Evolutionary conservation across 2,113 vertebrate genomes (phyloP), one percentile per base, ranked within the genome.

Genomic region (Pionites leucogaster): DNA sequence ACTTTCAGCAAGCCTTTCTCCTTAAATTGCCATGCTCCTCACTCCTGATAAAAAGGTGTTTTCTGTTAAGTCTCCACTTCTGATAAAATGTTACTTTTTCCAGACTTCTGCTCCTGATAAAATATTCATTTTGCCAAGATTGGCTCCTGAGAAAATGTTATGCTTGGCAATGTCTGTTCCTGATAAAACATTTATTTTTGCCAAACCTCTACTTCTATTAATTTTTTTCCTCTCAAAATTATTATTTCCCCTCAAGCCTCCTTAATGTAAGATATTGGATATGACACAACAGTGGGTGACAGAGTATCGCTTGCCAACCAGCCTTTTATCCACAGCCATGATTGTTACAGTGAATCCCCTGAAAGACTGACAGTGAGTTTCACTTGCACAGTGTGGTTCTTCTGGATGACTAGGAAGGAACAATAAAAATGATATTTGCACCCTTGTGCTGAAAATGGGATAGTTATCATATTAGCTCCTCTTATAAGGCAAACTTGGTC

Each of bases 401-500:
- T 94, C 93, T 94, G 89, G 92, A 97, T 94, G 59, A 80, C 80
- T 80, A 95, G 86, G 92, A 90, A 86, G 31, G 68, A 84, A 80
- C 87, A 94, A 65, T 55, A 86, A 94, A 82, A 96, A 95, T 86
- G 68, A 90, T 88, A 92, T 96, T 97, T 96, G 85, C 90, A 97
- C 92, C 78, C 49, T 91, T 96, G 82, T 95, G 94, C 96, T 97
- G 96, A 97, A 98, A 98, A 97, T 41, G 12, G 70, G 64, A 75
- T 95, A 96, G 96, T 98, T 97, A 94, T 84, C 95, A 35, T 96
- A 97, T 97, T 98, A 97, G 93, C 95, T 98, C 96, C 94, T 93
- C 64, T 71, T 96, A 97, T 96, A 98, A 92, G 89, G 92, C 77
- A 97, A 97, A 96, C 70, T 64, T 96, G 92, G 59, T 81, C 82